Evolutionary conservation across 1,140 invertebrate species (phyloP).

Genomic region (Drosophila simulans): DNA sequence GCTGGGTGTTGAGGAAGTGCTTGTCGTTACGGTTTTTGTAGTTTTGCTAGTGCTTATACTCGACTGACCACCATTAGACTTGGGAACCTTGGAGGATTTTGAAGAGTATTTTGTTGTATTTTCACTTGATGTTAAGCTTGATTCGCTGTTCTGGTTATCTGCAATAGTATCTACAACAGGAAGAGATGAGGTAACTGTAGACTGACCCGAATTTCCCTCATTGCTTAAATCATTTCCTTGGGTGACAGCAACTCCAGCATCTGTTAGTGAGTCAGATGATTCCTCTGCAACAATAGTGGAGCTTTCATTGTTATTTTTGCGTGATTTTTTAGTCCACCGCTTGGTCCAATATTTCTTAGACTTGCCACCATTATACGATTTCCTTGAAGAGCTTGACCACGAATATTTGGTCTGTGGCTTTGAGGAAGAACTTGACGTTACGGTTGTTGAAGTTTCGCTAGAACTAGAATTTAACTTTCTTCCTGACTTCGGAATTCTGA

Average conservation of each 20-base stretch:
- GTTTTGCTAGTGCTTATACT: not conserved
- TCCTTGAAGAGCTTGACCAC: not conserved
- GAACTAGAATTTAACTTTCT: not conserved
- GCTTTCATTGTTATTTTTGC: not conserved
- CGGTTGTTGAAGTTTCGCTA: slow-evolving; percentile 13
- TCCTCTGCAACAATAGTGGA: not conserved
- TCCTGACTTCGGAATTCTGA: not conserved
- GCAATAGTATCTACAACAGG: not conserved
- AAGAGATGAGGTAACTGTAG: not conserved
- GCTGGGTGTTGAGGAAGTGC: not conserved
- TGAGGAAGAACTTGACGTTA: slow-evolving; percentile 2
- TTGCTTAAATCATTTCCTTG: not conserved
- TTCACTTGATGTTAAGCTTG: slow-evolving; percentile 4
- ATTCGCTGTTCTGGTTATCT: not conserved
- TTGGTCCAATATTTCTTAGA: not conserved
- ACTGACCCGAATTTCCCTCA: not conserved
- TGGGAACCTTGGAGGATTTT: not conserved
- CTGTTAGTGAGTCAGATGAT: not conserved
- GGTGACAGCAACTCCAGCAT: not conserved
- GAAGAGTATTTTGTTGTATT: slow-evolving; percentile 29
- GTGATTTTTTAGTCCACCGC: not conserved
- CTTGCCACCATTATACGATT: not conserved
- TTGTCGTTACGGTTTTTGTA: slow-evolving; percentile 15
- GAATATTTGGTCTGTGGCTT: not conserved
- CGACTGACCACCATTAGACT: slow-evolving; percentile 1